Evolutionary conservation across 2,888 invertebrate genomes (phyloP), one percentile per base, ranked within the genome.

Genomic region (Agriotes lineatus): DNA sequence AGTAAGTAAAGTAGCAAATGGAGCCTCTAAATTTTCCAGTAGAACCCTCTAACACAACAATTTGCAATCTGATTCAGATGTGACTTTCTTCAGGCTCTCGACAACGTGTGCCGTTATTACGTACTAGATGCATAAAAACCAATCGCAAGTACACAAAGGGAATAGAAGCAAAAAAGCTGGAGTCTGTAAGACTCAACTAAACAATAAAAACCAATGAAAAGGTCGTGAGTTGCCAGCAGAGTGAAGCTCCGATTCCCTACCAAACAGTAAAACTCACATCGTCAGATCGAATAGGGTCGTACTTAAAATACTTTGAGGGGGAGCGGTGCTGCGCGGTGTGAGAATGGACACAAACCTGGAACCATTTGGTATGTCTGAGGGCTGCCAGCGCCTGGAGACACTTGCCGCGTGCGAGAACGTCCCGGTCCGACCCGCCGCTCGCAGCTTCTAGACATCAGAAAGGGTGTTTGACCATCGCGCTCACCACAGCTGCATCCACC

Each of bases 361-460:
- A 99, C 98, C 99, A 99, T 91, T 99, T 99, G 90, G 98, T 96
- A 93, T 97, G 98, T 90, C 99, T 96, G 88, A 99, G 94, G 88
- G 96, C 96, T 89, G 99, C 98, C 90, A 99, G 94, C 90, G 99
- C 98, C 91, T 97, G 94, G 90, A 99, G 94, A 93, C 99, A 99
- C 90, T 97, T 97, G 90, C 96, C 95, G 90, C 96, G 96, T 91
- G 97, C 96, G 89, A 99, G 94, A 87, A 96, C 93, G 89, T 97
- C 97, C 88, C 91, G 90, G 87, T 92, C 89, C 85, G 87, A 86
- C 86, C 87, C 91, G 90, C 91, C 91, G 89, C 91, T 91, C 88
- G 90, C 90, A 84, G 85, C 84, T 83, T 85, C 85, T 85, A 85
- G 82, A 80, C 80, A 84, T 83, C 82, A 81, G 81, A 76, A 82